Evolutionary conservation across 2,113 vertebrate species (phyloP).

Genomic region (Oreochromis spilurus): DNA sequence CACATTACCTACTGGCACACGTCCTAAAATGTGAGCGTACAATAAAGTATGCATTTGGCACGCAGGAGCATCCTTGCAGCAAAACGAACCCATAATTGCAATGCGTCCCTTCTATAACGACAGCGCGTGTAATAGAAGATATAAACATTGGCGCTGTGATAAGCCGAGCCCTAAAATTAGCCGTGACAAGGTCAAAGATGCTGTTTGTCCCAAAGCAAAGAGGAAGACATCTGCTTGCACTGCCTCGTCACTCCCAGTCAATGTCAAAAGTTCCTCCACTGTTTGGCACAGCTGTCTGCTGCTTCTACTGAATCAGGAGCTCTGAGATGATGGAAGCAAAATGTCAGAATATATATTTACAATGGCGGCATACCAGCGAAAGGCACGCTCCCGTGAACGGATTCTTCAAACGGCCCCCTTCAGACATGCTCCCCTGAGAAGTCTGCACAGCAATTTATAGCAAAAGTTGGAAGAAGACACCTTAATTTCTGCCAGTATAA

Average conservation of each 20-base stretch:
- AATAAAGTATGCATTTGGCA: neutral
- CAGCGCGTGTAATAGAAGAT: slow-evolving; percentile 66
- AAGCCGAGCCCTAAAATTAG: slow-evolving; percentile 68
- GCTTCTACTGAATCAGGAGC: slow-evolving; percentile 25
- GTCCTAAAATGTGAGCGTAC: neutral
- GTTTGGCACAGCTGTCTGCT: slow-evolving; percentile 58
- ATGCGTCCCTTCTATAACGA: slow-evolving; percentile 59
- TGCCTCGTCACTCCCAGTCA: slow-evolving; percentile 64
- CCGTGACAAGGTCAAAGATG: slow-evolving; percentile 64
- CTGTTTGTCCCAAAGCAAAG: slow-evolving; percentile 60
- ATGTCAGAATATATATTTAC: slow-evolving; percentile 26
- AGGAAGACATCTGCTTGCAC: slow-evolving; percentile 63
- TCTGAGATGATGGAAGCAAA: neutral
- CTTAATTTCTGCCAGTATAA: neutral
- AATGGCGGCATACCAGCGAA: neutral
- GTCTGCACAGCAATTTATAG: neutral
- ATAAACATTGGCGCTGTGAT: slow-evolving; percentile 67
- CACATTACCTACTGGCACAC: neutral
- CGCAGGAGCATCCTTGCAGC: slow-evolving; percentile 2
- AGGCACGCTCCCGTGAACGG: neutral
- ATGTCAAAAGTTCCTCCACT: slow-evolving; percentile 58
- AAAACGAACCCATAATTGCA: slow-evolving; percentile 43
- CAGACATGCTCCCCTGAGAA: neutral
- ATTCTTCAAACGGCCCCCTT: neutral
- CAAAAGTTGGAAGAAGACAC: neutral